These are phyloP conservation scores for Sus cebifrons DNA, from an alignment of 2,797 vertebrate species.

Conservation along the genomic window DNA sequence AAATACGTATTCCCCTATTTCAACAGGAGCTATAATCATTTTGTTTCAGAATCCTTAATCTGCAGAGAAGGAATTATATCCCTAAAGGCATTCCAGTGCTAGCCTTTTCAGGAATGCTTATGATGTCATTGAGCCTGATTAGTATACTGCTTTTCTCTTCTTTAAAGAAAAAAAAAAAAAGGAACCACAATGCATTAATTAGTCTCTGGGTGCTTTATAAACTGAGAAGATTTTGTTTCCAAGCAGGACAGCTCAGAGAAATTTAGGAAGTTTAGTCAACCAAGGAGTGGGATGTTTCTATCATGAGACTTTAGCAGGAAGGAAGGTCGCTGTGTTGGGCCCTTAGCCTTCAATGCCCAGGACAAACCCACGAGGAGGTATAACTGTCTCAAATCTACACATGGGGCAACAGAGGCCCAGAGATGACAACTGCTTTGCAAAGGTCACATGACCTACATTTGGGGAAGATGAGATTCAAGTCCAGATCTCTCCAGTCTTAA, in stretches of 20 bases:
- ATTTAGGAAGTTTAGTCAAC: not conserved
- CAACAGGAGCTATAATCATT: conserved; percentile 64
- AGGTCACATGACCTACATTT: not conserved
- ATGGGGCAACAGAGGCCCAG: not conserved
- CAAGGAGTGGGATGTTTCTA: not conserved
- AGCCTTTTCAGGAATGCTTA: conserved; percentile 56
- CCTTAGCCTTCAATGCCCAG: not conserved
- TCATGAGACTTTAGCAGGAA: not conserved
- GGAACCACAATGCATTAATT: conserved; percentile 44
- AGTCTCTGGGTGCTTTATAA: not conserved
- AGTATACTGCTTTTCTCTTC: conserved; percentile 48
- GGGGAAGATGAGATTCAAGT: not conserved
- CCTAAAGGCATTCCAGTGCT: not conserved
- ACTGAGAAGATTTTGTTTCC: conserved; percentile 36
- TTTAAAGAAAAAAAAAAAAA: conserved; percentile 26
- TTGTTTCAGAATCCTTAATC: conserved; percentile 74
- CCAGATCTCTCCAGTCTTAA: not conserved
- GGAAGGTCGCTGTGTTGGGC: not conserved
- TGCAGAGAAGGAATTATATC: conserved; percentile 60
- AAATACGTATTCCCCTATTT: conserved; percentile 66
- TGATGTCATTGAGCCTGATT: conserved; percentile 27
- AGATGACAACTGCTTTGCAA: not conserved
- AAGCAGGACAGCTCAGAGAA: not conserved
- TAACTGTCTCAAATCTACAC: not conserved
- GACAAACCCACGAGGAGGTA: not conserved